Base-by-base conservation (phyloP, 1,140 invertebrate species). In the Brachionus calyciflorus region DNA sequence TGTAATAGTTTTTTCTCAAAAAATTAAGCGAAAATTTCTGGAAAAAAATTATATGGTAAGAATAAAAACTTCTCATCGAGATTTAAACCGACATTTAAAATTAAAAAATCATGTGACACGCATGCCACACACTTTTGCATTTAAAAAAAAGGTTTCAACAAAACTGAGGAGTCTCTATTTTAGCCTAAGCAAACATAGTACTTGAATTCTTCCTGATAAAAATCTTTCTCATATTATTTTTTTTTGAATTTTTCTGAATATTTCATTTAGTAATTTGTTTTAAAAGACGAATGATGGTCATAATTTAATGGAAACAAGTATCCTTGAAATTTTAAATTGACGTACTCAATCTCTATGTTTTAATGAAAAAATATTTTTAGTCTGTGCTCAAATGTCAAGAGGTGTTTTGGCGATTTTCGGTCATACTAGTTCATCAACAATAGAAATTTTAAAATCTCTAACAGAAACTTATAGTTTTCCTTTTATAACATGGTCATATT, bases 391-490 rank as follows among this genome's bases (percentile, higher is more conserved):
- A 82, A 92, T 96, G 84, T 90, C 91, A 26, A 88, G 92, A 79
- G 93, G 93, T 19, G 92, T 94, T 60, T 91, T 91, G 81, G 90
- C 92, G 3, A 91, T 97, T 89, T 85, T 96, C 80, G 93, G 93
- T 0, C 91, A 92, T 3, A 92, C 95, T 9, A 91, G 91, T 78
- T 91, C 92, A 5, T 92, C 94, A 80, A 93, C 93, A 5, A 94
- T 96, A 83, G 91, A 94, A 83, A 96, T 93, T 17, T 88, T 96
- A 46, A 92, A 96, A 82, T 94, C 93, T 0, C 96, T 95, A 85
- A 92, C 91, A 80, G 94, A 96, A 84, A 95, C 93, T 4, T 96
- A 96, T 84, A 91, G 94, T 84, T 92, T 96, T 90, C 94, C 94
- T 24, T 95, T 96, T 82, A 89, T 97, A 41, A 94, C 80, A n/a